These are phyloP conservation scores for Theretra japonica DNA, from an alignment of 2,888 invertebrate genomes.

Conservation along the genomic window DNA sequence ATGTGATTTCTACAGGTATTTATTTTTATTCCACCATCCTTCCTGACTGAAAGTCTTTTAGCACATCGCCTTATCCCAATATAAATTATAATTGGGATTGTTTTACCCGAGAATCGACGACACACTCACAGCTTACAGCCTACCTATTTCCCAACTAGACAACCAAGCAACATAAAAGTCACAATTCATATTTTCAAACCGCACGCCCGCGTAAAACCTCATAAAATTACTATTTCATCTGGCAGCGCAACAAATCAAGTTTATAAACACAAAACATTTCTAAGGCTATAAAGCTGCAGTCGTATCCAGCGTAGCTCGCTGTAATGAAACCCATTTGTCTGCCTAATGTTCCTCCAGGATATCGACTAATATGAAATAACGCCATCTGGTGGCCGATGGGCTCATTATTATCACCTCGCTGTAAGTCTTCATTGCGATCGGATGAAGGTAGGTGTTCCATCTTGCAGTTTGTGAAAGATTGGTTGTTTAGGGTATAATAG, in stretches of 20 bases:
- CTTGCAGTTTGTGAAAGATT: not conserved
- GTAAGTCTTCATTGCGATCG: constrained; percentile 72
- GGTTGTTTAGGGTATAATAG: not conserved
- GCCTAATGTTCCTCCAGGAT: constrained; percentile 73
- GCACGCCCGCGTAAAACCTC: not conserved
- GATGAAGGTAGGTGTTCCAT: constrained; percentile 47
- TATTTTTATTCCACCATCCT: too few species aligned
- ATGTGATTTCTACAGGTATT: too few species aligned
- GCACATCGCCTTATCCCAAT: too few species aligned
- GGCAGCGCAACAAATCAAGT: constrained; percentile 28
- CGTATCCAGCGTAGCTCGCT: constrained; percentile 47
- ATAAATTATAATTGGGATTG: too few species aligned
- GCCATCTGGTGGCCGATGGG: constrained; percentile 61
- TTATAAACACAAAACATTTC: constrained; percentile 30
- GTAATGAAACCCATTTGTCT: constrained; percentile 77
- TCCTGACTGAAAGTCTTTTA: too few species aligned
- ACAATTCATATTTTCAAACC: not conserved
- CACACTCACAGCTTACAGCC: too few species aligned
- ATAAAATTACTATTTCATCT: constrained; percentile 25
- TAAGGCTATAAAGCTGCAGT: constrained; percentile 30
- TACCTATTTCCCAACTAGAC: too few species aligned
- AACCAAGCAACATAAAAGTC: not conserved
- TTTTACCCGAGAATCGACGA: too few species aligned
- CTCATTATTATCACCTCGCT: constrained; percentile 63
- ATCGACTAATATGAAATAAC: constrained; percentile 78